Base-by-base conservation (phyloP, 2,113 vertebrate species). In the Tragelaphus strepsiceros region DNA sequence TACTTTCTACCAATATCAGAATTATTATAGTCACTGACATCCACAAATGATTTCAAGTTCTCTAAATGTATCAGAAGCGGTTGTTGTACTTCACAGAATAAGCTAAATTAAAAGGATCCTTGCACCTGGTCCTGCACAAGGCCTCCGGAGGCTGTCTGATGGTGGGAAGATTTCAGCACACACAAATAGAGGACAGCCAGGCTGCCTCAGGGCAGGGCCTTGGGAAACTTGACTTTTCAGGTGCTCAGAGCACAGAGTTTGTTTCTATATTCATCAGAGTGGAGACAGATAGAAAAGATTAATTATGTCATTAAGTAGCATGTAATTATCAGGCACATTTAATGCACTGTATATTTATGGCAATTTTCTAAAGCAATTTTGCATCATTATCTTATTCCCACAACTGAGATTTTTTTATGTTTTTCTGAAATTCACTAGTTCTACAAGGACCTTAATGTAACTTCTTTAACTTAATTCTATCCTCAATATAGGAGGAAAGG, bases 321-420 rank as follows among this genome's bases (percentile, higher is more conserved):
- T 94, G 28, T 97, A 97, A 97, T 98, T 96, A 96, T 32, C 26
- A 7, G 84, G 90, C 21, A 88, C 26, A 84, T 90, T 96, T 96
- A 81, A 85, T 88, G 39, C 67, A 90, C 71, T 90, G 21, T 61
- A 54, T 58, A 95, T 92, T 97, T 97, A 97, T 17, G 59, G 59
- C 59, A 96, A 93, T 88, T 96, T 97, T 94, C 95, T 95, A 96
- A 96, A 91, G 67, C 71, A 92, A 94, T 97, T 97, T 97, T 81
- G 62, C 7, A 84, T 94, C 62, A 97, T 96, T 97, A 64, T 14
- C 21, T 54, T 94, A 94, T 88, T 89, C 74, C 92, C 80, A 94
- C 32, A 84, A 91, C 58, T 89, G 80, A 64, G 81, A 67, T 19
- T 46, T 94, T 46, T 94, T 6, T 89, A 61, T 17, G 77, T 54